Conservation (phyloP, 2,113 vertebrate genomes). For the Myiozetetes cayanensis region DNA sequence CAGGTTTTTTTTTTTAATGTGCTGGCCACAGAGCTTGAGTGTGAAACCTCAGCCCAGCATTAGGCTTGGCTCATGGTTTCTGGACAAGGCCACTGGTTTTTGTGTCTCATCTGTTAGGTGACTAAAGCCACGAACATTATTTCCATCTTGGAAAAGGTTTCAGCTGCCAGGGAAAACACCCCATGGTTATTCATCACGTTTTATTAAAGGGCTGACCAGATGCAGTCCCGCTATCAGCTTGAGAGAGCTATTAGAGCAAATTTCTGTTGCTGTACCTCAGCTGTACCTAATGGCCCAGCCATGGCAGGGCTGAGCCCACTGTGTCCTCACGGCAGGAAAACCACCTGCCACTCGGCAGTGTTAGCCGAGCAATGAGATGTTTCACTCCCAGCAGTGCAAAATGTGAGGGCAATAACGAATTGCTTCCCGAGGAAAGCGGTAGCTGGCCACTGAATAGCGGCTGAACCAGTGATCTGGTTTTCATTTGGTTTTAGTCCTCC, state of each 20-base stretch:
- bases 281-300: not conserved
- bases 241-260: not conserved
- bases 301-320: rapidly evolving
- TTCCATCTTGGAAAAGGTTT: not conserved
- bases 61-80: not conserved
- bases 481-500: not conserved
- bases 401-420: not conserved
- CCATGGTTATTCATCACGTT: not conserved
- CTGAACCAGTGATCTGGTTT: not conserved
- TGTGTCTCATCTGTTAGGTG: not conserved
- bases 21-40: not conserved
- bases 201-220: not conserved
- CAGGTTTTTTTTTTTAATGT: not conserved
- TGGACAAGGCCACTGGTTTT: not conserved
- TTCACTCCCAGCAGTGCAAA: not conserved
- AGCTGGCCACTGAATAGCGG: not conserved
- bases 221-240: not conserved
- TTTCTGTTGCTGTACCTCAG: not conserved
- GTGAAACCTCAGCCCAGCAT: not conserved
- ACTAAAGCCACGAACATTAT: not conserved
- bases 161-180: not conserved
- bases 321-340: not conserved
- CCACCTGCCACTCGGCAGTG: not conserved
- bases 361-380: not conserved
- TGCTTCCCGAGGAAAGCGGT: not conserved